Base-by-base conservation (phyloP, 2,888 invertebrate species). In the Drosophila diplacantha region DNA sequence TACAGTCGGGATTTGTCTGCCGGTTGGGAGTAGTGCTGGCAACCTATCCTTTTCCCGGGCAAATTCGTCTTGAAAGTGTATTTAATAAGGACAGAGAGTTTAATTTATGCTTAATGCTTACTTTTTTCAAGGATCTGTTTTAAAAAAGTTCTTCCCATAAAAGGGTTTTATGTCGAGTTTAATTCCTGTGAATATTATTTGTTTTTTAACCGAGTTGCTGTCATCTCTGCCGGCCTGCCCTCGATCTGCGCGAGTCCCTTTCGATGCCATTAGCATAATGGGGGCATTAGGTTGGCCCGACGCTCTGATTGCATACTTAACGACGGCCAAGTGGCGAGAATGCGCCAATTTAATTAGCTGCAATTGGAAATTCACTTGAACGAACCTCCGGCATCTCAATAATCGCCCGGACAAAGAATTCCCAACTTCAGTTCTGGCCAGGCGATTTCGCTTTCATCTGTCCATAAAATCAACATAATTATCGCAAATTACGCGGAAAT, bases 221-320 rank as follows among this genome's bases (percentile, higher is more conserved):
- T 20, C 44, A 46, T 46, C 44, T 31, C 44, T 26, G 26, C 3
- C 18, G 16, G 0, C 12, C 2, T 29, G 11, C 12, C 18, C 16
- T 26, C 7, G 16, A 12, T 12, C 16, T 62, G 62, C 62, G 46
- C 46, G 43, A 43, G 65, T 64, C 63, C 66, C 66, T 75, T 67
- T 67, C 78, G 79, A 75, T 83, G 81, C 79, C 83, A 78, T 78
- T 78, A 79, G 79, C 78, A 83, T 78, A 78, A 78, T 78, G 79
- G 83, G 83, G 83, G 71, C 81, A 83, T 79, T 81, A 81, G 83
- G 81, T 79, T 75, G 67, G 32, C 60, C 46, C 41, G 34, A 43
- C 16, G 69, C 62, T 22, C 73, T 77, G 76, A 77, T 80, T 77
- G 76, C 76, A 70, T 77, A 65, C 83, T 82, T 77, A 81, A 65